Evolutionary conservation across 2,797 vertebrate species (phyloP).

Genomic region (Varecia variegata): DNA sequence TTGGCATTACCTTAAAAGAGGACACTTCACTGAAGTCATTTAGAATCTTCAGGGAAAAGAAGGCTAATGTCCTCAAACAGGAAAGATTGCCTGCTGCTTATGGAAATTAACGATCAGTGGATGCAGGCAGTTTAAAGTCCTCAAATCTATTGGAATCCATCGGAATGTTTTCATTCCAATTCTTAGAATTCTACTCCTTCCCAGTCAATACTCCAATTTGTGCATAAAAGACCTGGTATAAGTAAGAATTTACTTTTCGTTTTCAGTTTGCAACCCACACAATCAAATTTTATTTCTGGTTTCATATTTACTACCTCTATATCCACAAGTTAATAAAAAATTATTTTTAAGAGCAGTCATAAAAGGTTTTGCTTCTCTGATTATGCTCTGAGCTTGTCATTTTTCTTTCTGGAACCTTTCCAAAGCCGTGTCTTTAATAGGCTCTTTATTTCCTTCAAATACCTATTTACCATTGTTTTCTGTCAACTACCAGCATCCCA

Average conservation of each 20-base stretch:
- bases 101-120: not conserved
- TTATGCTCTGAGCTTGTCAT: not conserved
- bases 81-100: not conserved
- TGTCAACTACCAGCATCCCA: not conserved
- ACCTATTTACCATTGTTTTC: not conserved
- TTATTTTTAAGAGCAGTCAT: not conserved
- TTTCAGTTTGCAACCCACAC: not conserved
- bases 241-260: not conserved
- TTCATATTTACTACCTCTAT: not conserved
- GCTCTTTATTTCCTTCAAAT: not conserved
- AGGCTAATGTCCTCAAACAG: not conserved
- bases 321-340: not conserved
- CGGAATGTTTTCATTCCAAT: not conserved
- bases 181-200: not conserved
- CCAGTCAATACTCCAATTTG: not conserved
- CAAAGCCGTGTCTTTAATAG: not conserved
- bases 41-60: not conserved
- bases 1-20: not conserved
- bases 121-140: not conserved
- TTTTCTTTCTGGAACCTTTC: not conserved
- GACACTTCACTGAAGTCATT: not conserved
- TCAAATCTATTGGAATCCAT: not conserved
- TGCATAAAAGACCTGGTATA: not conserved
- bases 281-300: not conserved
- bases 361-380: not conserved